These are phyloP conservation scores for Elgaria multicarinata DNA, from an alignment of 2,113 vertebrate genomes.

Conservation along the genomic window DNA sequence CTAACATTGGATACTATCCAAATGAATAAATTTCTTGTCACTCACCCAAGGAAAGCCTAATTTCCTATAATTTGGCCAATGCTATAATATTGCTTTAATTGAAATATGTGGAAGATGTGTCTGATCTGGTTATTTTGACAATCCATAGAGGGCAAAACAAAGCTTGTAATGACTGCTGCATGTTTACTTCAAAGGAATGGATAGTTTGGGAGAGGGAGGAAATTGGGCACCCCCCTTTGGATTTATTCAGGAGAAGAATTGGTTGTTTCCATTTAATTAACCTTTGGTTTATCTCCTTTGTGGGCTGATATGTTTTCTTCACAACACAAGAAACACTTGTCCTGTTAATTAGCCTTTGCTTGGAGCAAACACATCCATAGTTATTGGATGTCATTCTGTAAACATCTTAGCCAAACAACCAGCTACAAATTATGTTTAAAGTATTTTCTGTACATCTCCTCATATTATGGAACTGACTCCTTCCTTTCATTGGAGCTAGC, in stretches of 20 bases:
- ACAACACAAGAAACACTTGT: not conserved
- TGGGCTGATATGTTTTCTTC: not conserved
- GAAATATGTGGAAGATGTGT: not conserved
- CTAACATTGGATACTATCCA: not conserved
- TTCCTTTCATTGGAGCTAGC: not conserved
- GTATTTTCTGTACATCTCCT: not conserved
- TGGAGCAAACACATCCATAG: slow-evolving; percentile 2
- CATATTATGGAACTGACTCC: not conserved
- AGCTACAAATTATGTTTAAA: not conserved
- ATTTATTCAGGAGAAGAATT: slow-evolving; percentile 30
- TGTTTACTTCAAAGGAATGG: not conserved
- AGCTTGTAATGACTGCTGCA: not conserved
- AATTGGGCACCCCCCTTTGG: not conserved
- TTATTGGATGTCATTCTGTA: slow-evolving; percentile 12
- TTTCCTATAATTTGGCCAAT: not conserved
- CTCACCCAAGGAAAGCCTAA: too few relatives aligned
- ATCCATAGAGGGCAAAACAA: not conserved
- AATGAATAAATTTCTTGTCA: not conserved
- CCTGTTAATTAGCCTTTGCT: slow-evolving; percentile 29
- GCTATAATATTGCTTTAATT: not conserved
- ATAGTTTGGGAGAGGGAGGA: not conserved
- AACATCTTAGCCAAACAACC: not conserved
- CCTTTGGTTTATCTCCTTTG: slow-evolving; percentile 18
- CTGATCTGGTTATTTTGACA: not conserved
- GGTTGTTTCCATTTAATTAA: not conserved